A percentile compares a stretch with the other conserved stretches of the same genome.
These are phyloP conservation scores for Betta splendens DNA, from an alignment of 2,797 vertebrate genomes.

Conservation along the genomic window DNA sequence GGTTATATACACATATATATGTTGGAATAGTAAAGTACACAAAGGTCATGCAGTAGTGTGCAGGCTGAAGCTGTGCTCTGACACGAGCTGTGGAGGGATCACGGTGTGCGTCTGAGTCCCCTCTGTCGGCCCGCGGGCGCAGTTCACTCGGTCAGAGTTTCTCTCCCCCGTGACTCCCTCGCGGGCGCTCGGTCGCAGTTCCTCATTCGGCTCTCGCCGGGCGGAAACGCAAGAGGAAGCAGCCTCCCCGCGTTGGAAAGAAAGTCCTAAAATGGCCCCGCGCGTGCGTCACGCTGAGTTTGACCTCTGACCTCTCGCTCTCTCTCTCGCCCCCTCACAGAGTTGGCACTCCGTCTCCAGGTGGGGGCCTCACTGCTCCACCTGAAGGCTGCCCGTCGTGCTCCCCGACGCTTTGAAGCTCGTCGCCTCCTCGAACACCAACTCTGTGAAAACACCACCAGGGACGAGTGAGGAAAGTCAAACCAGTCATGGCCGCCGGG, in stretches of 20 bases:
- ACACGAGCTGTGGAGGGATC: slow-evolving; percentile 68
- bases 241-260: slow-evolving; percentile 31
- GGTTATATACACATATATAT: slow-evolving; percentile 51
- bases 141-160: slow-evolving; percentile 40
- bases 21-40: slow-evolving; percentile 56
- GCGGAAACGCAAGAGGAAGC: slow-evolving; percentile 47
- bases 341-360: slow-evolving; percentile 45
- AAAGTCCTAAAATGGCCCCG: slow-evolving; percentile 35
- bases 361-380: slow-evolving; percentile 84
- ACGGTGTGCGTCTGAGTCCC: slow-evolving; percentile 52
- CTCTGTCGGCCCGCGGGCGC: slow-evolving; percentile 40
- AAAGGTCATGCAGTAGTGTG: slow-evolving; percentile 68
- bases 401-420: slow-evolving; percentile 88
- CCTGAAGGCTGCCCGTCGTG: slow-evolving; percentile 88
- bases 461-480: neutral
- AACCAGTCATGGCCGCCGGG: too few species aligned
- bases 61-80: slow-evolving; percentile 46
- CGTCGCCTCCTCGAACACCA: slow-evolving; percentile 94
- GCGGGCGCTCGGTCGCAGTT: slow-evolving; percentile 7
- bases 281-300: slow-evolving; percentile 15
- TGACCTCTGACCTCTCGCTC: too few species aligned
- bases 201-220: slow-evolving; percentile 28
- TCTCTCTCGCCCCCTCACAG: slow-evolving; percentile 25
- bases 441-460: slow-evolving; percentile 76
- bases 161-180: slow-evolving; percentile 30